Conservation (phyloP, 1,140 invertebrate genomes). For the Aphidius gifuensis region DNA sequence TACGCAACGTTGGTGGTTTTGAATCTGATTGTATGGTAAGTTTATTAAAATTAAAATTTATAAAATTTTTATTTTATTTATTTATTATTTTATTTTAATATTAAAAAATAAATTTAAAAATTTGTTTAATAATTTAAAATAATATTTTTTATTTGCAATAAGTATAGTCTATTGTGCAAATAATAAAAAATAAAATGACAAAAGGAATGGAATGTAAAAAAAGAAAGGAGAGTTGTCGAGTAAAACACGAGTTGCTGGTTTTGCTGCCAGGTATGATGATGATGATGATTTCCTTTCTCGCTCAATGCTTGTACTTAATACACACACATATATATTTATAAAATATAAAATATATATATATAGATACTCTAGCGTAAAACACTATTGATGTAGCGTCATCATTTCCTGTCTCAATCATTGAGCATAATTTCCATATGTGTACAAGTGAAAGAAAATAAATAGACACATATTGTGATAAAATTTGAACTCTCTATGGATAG, state of each 20-base stretch:
- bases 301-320: neutral
- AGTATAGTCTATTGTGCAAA: no score
- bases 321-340: neutral
- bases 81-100: neutral
- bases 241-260: no score
- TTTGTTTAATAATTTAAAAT: neutral
- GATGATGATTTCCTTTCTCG: neutral
- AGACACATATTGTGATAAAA: constrained; percentile 10
- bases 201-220: no score
- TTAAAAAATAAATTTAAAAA: neutral
- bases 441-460: constrained; percentile 19
- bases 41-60: constrained; percentile 7
- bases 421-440: neutral
- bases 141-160: no score
- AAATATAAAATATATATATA: neutral
- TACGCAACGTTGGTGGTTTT: constrained; percentile 49
- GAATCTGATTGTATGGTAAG: constrained; percentile 39
- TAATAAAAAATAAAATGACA: no score
- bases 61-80: constrained; percentile 15
- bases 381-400: constrained; percentile 34
- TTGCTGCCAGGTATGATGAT: neutral
- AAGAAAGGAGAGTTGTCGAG: no score
- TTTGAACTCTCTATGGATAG: neutral
- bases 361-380: constrained; percentile 18
- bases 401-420: constrained; percentile 33